Conservation (phyloP, 2,797 vertebrate species). For the Arvicola amphibius region DNA sequence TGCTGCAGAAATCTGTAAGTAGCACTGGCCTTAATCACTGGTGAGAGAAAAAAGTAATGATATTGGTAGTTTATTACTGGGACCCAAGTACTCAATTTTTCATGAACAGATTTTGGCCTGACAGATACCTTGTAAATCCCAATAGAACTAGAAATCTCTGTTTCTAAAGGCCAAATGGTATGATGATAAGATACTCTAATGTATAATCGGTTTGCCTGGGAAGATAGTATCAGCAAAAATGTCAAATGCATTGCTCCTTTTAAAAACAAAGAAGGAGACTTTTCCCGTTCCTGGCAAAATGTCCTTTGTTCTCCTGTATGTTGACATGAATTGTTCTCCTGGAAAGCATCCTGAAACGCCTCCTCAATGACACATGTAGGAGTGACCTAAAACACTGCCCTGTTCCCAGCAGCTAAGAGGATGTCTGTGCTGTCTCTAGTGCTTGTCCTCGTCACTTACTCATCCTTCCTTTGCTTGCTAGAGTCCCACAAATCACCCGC, state of each 20-base stretch:
- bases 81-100: background rate
- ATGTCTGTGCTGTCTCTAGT: background rate
- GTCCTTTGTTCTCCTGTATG: background rate
- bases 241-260: background rate
- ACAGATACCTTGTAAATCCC: background rate
- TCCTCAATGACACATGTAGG: background rate
- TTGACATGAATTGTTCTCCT: background rate
- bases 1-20: background rate
- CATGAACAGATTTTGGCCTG: background rate
- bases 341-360: background rate
- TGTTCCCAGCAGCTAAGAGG: background rate
- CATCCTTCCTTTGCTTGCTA: background rate
- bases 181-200: constrained; percentile 11
- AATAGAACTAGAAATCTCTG: background rate
- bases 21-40: background rate
- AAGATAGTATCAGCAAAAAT: background rate
- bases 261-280: constrained; percentile 1
- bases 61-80: background rate
- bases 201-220: background rate
- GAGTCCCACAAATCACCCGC: constrained; percentile 51
- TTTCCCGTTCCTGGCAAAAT: background rate
- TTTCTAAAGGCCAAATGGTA: constrained; percentile 3
- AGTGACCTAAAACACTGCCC: background rate
- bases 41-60: background rate
- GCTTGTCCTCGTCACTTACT: background rate